Base-by-base conservation (phyloP, 2,888 invertebrate genomes). In the Scaptomyza reducta region DNA sequence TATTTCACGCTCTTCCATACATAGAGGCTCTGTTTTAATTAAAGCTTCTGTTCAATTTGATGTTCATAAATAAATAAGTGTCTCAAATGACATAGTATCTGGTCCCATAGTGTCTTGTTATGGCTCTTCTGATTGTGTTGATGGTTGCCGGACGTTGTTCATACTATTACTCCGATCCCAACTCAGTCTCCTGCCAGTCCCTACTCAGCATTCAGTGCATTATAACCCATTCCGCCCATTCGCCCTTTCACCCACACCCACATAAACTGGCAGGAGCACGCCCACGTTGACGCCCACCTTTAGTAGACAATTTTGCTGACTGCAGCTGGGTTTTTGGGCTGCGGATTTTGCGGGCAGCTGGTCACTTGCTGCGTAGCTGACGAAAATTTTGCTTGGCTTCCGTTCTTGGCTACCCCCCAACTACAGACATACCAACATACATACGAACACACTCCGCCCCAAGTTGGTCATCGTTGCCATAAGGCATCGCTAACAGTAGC, bases 331-430 rank as follows among this genome's bases (percentile, higher is more conserved):
- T 65, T 64, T 74, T 49, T 35, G 50, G 65, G 56, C 59, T 18
- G 41, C 2, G 29, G 42, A 44, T 69, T 16, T 40, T 47, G 58
- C 42, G 54, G 74, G 25, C 57, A 25, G 54, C 50, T 67, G 74
- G 58, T 56, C 67, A 63, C 54, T 84, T 78, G 73, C 68, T 81
- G 79, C 82, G 82, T 81, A 66, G 81, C 80, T 81, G 82, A 78
- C 70, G 79, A 87, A 81, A 77, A 79, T 78, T 76, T 76, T 75
- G 72, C 74, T 67, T 65, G 71, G 80, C 76, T 83, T 88, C 86
- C 87, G 83, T 83, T 86, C 57, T 33, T 47, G 33, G 49, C 5
- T 0, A 1, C 13, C 33, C 33, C 40, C 40, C 16, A 22, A 22
- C 22, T 6, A 35, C n/a, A 33, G 5, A 33, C 13, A 33, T 6